Evolutionary conservation across 1,140 invertebrate species (phyloP), one percentile per base, ranked within the genome.

Genomic region (Atta colombica): DNA sequence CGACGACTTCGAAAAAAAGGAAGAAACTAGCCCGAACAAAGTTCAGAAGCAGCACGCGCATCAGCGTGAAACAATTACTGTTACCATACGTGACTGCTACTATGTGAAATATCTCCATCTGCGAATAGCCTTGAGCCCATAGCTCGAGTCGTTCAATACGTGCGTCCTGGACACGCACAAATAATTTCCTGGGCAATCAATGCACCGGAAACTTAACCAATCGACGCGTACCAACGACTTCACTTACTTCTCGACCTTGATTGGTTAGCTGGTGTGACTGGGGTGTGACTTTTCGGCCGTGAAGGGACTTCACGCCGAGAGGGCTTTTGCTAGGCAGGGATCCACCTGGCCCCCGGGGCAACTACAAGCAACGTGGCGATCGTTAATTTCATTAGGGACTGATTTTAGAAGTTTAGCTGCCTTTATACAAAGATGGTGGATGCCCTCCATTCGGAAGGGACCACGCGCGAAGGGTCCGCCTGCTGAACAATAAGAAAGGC

Each of bases 151-250:
- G 18, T 35, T 74, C 69, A 49, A 86, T 74, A 88, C 85, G 65
- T 81, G 88, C 82, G 69, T 75, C 55, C 87, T 74, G 87, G 69
- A 87, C 89, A 93, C 92, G 93, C 92, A 93, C 92, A 93, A 68
- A 69, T 69, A 69, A 93, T 93, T 93, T 93, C 92, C 93, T 92
- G 90, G 88, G 89, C 88, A 93, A 93, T 93, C 92, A 93, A 90
- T 86, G 78, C 87, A 80, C 93, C 93, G 93, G 93, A 93, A 92
- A 89, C 91, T 85, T 86, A 87, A 91, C 90, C 92, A 92, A 93
- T 93, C 90, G 91, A 21, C 87, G 75, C 53, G 81, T 71, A 88
- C 87, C 51, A 87, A 89, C 81, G 69, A 88, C 72, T 90, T 93
- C 85, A 89, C 91, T 93, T 92, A 91, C 85, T 87, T 89, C 91